Base-by-base conservation (phyloP, 2,888 invertebrate species). In the Epinotia bilunana region DNA sequence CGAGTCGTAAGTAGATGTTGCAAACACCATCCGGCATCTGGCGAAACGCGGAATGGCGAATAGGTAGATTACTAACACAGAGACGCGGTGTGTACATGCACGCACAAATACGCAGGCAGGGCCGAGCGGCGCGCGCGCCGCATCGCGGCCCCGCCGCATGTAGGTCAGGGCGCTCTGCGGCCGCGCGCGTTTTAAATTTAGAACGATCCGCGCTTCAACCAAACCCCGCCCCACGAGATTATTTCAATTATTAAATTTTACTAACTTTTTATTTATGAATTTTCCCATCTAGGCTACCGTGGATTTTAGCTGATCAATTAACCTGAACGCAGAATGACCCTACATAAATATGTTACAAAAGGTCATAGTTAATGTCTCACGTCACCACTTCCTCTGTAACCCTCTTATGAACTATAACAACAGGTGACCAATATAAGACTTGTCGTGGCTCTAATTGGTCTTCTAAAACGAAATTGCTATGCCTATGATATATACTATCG, bases 91-190 rank as follows among this genome's bases (percentile, higher is more conserved):
- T 83, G 79, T 83, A 83, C 79, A 84, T 84, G 85, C 87, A 90
- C 89, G 88, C 89, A 88, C 88, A 88, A 72, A 73, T 69, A 69
- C 69, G 58, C 28, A 69, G 58, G 69, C 28, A 69, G 58, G 46
- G 46, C 43, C 58, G 64, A 83, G 83, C 85, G 83, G 90, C 91
- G 92, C 91, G 90, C 91, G 92, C 92, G 91, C 92, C 93, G 93
- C 93, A 92, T 90, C 93, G 92, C 90, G 92, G 92, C 93, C 92
- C 93, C 92, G 92, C 92, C 85, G 90, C 92, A 93, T 93, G 89
- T 93, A 92, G 93, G 93, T 93, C 93, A 93, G 92, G 93, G 93
- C 92, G 93, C 89, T 90, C 86, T 91, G 93, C 90, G 92, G 92
- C 92, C 91, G 93, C 89, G 92, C 91, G 91, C 90, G 91, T 91